Base-by-base conservation (phyloP, 2,888 invertebrate species). In the Noctua janthina region DNA sequence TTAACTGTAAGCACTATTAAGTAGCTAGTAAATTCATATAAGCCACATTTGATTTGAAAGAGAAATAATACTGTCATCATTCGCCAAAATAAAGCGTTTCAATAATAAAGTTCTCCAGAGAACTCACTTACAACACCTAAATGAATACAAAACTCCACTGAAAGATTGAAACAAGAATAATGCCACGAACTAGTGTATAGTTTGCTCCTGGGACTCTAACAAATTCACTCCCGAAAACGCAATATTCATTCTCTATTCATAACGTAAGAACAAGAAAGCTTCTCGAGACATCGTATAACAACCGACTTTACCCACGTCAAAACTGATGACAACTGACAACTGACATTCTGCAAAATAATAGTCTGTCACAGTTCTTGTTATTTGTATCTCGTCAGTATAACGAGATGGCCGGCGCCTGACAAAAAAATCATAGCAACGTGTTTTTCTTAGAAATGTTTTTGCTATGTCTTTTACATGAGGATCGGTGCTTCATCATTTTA, bases 321-420 rank as follows among this genome's bases (percentile, higher is more conserved):
- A 91, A 91, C 88, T 81, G 86, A 83, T 93, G 94, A 92, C 94
- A 93, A 88, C 88, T 91, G 92, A 92, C 93, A 92, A 88, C 88
- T 91, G 92, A 92, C 93, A 92, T 91, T 92, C 89, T 86, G 86
- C 88, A 90, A 91, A 92, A 88, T 90, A 88, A 87, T 87, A 82
- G 88, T 81, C 84, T 90, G 85, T 90, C 90, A 82, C 70, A 79
- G 64, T 76, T 74, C 83, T 76, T 86, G 83, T 86, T 89, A 90
- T 85, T 87, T 87, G 85, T 87, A 78, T 85, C 76, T 81, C 83
- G 84, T 87, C 79, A 54, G 49, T 62, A 67, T 85, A 85, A 87
- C 80, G 76, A 87, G 81, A 83, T 74, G 87, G 85, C 82, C 85
- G 49, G 69, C 62, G 82, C 82, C 78, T 85, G 81, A 43, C 78